Evolutionary conservation across 2,797 vertebrate genomes (phyloP).

Genomic region (Liparis tanakae): DNA sequence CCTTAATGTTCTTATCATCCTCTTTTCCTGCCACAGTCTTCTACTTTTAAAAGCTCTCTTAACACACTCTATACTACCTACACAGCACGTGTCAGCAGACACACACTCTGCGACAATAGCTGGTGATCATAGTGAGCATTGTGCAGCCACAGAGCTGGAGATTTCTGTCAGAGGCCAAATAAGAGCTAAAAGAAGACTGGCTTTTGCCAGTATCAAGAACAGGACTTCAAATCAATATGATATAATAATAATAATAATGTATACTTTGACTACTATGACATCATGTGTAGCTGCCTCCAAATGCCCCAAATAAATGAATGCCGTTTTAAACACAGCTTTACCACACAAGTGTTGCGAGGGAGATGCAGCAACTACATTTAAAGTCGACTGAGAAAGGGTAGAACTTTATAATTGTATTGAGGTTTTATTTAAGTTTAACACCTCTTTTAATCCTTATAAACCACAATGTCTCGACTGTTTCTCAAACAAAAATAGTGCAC

Average conservation of each 20-base stretch:
- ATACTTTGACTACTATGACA: too few species aligned
- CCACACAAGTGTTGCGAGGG: not conserved
- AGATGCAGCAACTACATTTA: not conserved
- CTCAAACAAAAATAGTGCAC: not conserved
- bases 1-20: too few species aligned
- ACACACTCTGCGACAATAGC: too few species aligned
- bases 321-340: not conserved
- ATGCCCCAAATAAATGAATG: not conserved
- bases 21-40: too few species aligned
- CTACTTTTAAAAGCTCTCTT: too few species aligned
- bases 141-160: not conserved
- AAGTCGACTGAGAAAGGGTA: not conserved
- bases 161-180: not conserved
- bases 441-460: not conserved
- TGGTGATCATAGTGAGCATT: too few species aligned
- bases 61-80: too few species aligned
- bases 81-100: too few species aligned
- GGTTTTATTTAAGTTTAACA: not conserved
- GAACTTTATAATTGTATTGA: not conserved
- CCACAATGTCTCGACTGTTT: not conserved
- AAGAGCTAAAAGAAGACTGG: not conserved
- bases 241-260: too few species aligned
- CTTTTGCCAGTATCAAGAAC: not conserved
- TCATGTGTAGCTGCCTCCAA: not conserved
- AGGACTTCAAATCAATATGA: not conserved